These are phyloP conservation scores for Maniola hyperantus DNA, from an alignment of 2,888 invertebrate genomes.

Conservation along the genomic window DNA sequence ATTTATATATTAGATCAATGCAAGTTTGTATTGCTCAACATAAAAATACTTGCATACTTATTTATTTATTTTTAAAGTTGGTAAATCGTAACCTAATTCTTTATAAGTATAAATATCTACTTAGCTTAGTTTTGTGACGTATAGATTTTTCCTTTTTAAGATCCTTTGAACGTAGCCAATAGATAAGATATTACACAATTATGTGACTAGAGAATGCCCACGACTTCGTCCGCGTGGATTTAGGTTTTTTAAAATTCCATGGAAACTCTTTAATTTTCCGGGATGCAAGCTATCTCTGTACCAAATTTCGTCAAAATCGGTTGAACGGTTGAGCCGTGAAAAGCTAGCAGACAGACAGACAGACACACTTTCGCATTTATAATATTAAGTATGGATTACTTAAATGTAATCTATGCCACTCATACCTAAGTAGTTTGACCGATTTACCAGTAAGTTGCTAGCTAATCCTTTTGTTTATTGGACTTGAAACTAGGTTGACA, in stretches of 20 bases:
- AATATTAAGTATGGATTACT: no score
- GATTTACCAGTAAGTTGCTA: background rate
- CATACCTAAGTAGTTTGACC: background rate
- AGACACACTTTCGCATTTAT: no score
- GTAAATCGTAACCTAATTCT: background rate
- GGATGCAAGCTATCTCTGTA: no score
- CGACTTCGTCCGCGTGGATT: no score
- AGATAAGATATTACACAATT: background rate
- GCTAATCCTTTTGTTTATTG: background rate
- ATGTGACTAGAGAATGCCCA: no score
- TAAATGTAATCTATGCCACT: background rate
- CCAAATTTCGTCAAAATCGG: no score
- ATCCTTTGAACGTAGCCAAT: background rate
- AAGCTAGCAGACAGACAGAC: no score
- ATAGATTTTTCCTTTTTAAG: background rate
- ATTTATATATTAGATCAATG: conserved; percentile 23
- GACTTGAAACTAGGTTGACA: background rate
- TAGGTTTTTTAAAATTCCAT: no score
- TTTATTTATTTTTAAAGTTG: background rate
- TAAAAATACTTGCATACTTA: conserved; percentile 2
- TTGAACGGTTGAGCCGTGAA: no score
- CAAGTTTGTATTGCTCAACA: conserved; percentile 14
- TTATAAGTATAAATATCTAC: background rate
- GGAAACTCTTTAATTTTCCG: no score
- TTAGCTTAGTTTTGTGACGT: background rate